Conservation (phyloP, 2,888 invertebrate genomes). For the Polydrusus tereticollis region DNA sequence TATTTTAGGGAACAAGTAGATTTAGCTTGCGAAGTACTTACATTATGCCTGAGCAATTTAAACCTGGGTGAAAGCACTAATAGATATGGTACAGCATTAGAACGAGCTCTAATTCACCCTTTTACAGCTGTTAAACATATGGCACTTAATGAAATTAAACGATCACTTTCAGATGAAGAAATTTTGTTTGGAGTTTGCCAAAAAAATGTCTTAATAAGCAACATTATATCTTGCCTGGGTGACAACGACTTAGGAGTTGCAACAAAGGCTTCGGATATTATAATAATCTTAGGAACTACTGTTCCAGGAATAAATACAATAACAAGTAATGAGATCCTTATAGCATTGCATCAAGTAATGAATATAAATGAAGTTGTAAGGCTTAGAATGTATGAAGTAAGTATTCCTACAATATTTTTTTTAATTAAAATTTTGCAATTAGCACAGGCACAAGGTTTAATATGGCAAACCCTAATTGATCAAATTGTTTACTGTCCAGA, state of each 20-base stretch:
- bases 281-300: conserved; percentile 68
- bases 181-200: conserved; percentile 59
- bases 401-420: background rate
- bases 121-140: conserved; percentile 74
- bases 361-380: conserved; percentile 72
- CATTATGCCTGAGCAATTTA: conserved; percentile 75
- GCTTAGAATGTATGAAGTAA: conserved; percentile 78
- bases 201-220: conserved; percentile 67
- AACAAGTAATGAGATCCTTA: conserved; percentile 71
- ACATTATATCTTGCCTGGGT: conserved; percentile 71
- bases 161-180: conserved; percentile 59
- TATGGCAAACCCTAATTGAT: no score
- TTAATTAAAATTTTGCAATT: no score
- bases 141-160: conserved; percentile 74
- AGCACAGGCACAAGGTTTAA: no score
- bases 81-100: conserved; percentile 72
- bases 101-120: conserved; percentile 75
- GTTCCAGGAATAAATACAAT: conserved; percentile 68
- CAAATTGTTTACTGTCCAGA: no score
- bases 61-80: conserved; percentile 73
- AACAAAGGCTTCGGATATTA: conserved; percentile 71
- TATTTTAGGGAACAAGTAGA: conserved; percentile 73
- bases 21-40: conserved; percentile 76
- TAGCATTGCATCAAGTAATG: conserved; percentile 72
- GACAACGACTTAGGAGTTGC: conserved; percentile 74